Evolutionary conservation across 2,113 vertebrate species (phyloP).

Genomic region (Bufo bufo): DNA sequence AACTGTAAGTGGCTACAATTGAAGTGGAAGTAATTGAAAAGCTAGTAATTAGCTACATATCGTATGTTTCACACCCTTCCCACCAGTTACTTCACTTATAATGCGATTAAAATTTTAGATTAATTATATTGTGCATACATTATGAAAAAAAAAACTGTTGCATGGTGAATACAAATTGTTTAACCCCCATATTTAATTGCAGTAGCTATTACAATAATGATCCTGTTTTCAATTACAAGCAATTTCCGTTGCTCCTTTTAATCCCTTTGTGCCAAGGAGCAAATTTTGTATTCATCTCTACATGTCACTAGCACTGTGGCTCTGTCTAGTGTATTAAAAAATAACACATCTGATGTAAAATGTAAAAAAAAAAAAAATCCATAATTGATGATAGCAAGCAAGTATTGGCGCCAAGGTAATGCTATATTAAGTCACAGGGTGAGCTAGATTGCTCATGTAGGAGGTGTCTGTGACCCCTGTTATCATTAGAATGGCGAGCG

Average conservation of each 20-base stretch:
- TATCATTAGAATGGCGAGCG: neutral
- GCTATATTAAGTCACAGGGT: neutral
- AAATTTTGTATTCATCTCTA: neutral
- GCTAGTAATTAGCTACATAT: constrained; percentile 3
- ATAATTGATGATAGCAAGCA: neutral
- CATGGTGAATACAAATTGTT: constrained; percentile 33
- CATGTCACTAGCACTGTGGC: neutral
- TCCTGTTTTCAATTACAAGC: constrained; percentile 41
- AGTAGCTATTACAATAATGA: constrained; percentile 55
- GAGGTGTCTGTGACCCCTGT: neutral
- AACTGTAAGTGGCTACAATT: neutral
- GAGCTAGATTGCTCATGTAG: neutral
- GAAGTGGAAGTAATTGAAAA: neutral
- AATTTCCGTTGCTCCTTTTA: constrained; percentile 44
- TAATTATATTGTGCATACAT: constrained; percentile 33
- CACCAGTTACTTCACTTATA: constrained; percentile 19
- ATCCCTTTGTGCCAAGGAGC: constrained; percentile 12
- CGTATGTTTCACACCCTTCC: neutral
- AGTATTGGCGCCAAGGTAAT: neutral
- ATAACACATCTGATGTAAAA: neutral
- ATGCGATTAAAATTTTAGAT: constrained; percentile 22
- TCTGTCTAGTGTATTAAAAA: neutral
- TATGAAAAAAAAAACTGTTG: constrained; percentile 16
- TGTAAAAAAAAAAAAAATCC: neutral
- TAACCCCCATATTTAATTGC: constrained; percentile 46